These are phyloP conservation scores for Bombus sibiricus DNA, from an alignment of 1,140 invertebrate species.

Conservation along the genomic window DNA sequence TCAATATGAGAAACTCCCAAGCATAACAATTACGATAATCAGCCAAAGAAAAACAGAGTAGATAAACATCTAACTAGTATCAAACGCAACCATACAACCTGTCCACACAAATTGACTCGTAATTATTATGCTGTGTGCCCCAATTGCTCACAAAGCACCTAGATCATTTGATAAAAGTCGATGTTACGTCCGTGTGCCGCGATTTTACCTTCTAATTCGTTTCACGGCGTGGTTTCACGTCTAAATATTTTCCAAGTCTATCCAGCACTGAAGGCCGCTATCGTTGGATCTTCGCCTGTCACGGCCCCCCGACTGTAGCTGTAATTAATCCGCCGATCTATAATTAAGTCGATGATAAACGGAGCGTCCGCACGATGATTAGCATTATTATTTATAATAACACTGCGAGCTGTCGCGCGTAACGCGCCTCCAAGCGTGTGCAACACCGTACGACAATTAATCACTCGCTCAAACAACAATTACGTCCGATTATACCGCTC, in stretches of 20 bases:
- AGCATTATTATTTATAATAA: conserved; percentile 71
- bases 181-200: not conserved
- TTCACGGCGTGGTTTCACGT: not conserved
- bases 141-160: not conserved
- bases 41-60: not conserved
- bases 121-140: not conserved
- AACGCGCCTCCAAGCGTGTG: conserved; percentile 49
- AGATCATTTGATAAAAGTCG: not conserved
- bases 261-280: not conserved
- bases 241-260: conserved; percentile 12
- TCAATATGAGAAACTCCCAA: not conserved
- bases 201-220: not conserved
- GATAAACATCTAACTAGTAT: not conserved
- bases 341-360: conserved; percentile 70
- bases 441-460: conserved; percentile 58
- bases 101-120: conserved; percentile 1
- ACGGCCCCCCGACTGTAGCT: conserved; percentile 27
- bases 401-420: conserved; percentile 61
- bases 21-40: not conserved
- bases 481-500: conserved; percentile 57
- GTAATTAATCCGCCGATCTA: conserved; percentile 64
- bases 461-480: conserved; percentile 67
- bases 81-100: not conserved
- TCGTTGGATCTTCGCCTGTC: conserved; percentile 47
- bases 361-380: conserved; percentile 58